Conservation (phyloP, 2,113 vertebrate genomes). For the Archilochus colubris region DNA sequence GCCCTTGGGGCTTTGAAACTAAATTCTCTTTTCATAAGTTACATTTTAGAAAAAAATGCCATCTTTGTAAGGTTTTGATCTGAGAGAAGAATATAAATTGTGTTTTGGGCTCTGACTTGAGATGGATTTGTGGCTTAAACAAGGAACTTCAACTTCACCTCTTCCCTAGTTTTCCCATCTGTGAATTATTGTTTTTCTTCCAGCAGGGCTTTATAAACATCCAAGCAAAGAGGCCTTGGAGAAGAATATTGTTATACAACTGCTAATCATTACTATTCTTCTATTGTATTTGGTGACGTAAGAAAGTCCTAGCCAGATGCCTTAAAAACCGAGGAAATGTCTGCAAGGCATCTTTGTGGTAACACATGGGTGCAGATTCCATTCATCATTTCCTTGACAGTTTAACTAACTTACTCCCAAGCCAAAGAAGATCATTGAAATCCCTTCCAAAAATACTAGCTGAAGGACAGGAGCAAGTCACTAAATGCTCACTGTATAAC, state of each 20-base stretch:
- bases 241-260: slow-evolving; percentile 40
- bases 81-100: background rate
- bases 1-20: background rate
- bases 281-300: slow-evolving; percentile 55
- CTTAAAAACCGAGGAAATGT: slow-evolving; percentile 61
- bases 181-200: slow-evolving; percentile 19
- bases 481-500: background rate
- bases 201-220: slow-evolving; percentile 30
- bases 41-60: background rate
- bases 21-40: background rate
- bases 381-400: slow-evolving; percentile 53
- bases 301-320: slow-evolving; percentile 45
- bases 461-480: slow-evolving; percentile 42
- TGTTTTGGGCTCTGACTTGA: background rate
- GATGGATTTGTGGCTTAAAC: background rate
- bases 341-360: slow-evolving; percentile 60
- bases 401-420: slow-evolving; percentile 54
- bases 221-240: slow-evolving; percentile 20
- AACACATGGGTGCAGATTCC: slow-evolving; percentile 47
- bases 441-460: slow-evolving; percentile 33
- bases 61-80: background rate
- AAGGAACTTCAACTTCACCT: background rate
- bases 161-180: slow-evolving; percentile 34
- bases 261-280: slow-evolving; percentile 62
- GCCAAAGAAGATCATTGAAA: slow-evolving; percentile 30